These are phyloP conservation scores for Drosophila sordidula DNA, from an alignment of 2,888 invertebrate genomes.

Conservation along the genomic window DNA sequence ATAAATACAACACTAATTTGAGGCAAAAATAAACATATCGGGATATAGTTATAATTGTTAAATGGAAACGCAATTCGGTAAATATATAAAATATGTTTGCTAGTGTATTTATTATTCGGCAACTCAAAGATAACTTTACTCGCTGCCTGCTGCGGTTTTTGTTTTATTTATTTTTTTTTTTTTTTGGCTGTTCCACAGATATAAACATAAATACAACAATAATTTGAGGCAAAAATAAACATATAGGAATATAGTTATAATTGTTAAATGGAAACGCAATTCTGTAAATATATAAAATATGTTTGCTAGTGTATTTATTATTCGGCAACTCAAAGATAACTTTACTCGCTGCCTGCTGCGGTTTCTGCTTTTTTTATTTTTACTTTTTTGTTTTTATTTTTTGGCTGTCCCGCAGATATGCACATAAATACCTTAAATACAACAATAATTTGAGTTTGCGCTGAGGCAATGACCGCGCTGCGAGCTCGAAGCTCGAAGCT, in stretches of 20 bases:
- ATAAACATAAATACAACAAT: slow-evolving; percentile 50
- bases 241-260: too few relatives aligned
- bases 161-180: slow-evolving; percentile 5
- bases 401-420: slow-evolving; percentile 27
- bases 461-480: slow-evolving; percentile 50
- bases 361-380: slow-evolving; percentile 10
- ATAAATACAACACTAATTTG: too few relatives aligned
- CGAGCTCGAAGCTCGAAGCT: slow-evolving; percentile 8
- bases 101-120: slow-evolving; percentile 8
- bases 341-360: not conserved
- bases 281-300: not conserved
- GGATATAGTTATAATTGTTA: too few relatives aligned
- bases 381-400: slow-evolving; percentile 6
- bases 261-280: too few relatives aligned
- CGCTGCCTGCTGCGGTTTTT: not conserved
- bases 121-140: not conserved
- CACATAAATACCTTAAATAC: slow-evolving; percentile 49
- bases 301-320: slow-evolving; percentile 1
- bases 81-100: not conserved
- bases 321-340: not conserved
- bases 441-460: slow-evolving; percentile 51
- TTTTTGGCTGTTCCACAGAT: slow-evolving; percentile 23
- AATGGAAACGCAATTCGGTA: too few relatives aligned
- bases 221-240: too few relatives aligned
- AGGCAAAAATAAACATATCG: too few relatives aligned